Percentiles rank a stretch among this genome's conserved stretches.
phyloP scores from a whole-genome alignment of 2,888 invertebrate genomes.

The Pristionchus entomophagus region DNA sequence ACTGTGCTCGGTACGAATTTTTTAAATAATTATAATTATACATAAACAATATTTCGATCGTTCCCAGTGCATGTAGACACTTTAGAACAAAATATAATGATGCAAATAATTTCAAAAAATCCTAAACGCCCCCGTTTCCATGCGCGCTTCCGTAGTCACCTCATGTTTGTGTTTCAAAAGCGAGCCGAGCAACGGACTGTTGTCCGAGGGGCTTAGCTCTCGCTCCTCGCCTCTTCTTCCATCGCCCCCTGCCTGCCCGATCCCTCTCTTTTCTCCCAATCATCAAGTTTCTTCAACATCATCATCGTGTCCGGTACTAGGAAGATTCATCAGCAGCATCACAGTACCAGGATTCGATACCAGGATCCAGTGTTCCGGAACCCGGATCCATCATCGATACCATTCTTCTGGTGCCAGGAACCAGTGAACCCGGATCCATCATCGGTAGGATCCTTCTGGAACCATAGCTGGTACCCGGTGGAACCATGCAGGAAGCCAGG shows the following conservation, averaged over 20 bases:
- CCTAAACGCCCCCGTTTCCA: not conserved
- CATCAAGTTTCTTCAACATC: slow-evolving; percentile 19
- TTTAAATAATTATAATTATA: not conserved
- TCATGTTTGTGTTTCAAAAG: slow-evolving; percentile 20
- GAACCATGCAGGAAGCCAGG: not conserved
- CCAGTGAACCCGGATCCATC: not conserved
- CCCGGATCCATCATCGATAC: not conserved
- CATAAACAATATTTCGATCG: not conserved
- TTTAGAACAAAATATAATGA: not conserved
- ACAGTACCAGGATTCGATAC: not conserved
- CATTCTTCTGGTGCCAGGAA: not conserved
- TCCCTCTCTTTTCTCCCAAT: not conserved
- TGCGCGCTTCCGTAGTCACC: not conserved
- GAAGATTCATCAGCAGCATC: not conserved
- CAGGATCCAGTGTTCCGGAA: not conserved
- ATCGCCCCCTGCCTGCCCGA: not conserved
- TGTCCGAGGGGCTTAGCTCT: slow-evolving; percentile 14
- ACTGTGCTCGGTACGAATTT: slow-evolving; percentile 66
- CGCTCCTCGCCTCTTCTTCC: not conserved
- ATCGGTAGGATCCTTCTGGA: not conserved
- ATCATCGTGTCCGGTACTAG: not conserved
- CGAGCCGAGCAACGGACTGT: slow-evolving; percentile 1
- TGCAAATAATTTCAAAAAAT: not conserved
- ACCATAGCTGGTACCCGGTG: not conserved
- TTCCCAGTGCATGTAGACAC: not conserved